Conservation (phyloP, 2,888 invertebrate species). For the Cheilosia scutellata region DNA sequence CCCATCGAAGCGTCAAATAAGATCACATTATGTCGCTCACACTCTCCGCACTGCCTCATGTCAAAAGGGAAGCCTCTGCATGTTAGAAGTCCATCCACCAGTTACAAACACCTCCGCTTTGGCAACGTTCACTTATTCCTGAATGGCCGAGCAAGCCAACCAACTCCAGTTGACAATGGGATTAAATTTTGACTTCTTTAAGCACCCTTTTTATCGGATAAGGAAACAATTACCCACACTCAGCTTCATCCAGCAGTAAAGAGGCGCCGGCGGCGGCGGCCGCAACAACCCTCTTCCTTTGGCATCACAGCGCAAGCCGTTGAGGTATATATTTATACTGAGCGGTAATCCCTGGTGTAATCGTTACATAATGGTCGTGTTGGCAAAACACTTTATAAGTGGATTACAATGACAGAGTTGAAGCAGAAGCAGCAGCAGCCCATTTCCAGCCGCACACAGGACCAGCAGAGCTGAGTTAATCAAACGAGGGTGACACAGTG, state of each 20-base stretch:
- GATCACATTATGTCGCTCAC: conserved; percentile 62
- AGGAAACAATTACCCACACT: conserved; percentile 75
- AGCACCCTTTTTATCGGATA: conserved; percentile 76
- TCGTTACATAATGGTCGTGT: conserved; percentile 76
- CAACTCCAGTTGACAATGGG: conserved; percentile 72
- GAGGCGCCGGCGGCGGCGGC: neutral
- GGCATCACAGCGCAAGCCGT: conserved; percentile 42
- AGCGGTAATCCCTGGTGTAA: conserved; percentile 73
- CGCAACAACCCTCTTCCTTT: conserved; percentile 45
- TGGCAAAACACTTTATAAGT: conserved; percentile 76
- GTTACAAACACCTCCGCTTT: conserved; percentile 1
- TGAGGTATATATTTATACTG: conserved; percentile 4
- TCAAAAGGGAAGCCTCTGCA: conserved; percentile 60
- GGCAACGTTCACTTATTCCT: neutral
- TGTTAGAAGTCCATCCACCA: conserved; percentile 66
- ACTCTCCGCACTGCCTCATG: conserved; percentile 27
- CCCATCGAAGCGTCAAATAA: conserved; percentile 75
- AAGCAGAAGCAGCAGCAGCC: conserved; percentile 45
- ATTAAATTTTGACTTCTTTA: conserved; percentile 76
- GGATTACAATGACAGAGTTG: conserved; percentile 71
- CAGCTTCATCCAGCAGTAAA: conserved; percentile 28
- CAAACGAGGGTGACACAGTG: conserved; percentile 63
- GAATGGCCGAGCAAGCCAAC: conserved; percentile 14
- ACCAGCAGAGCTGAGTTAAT: conserved; percentile 44
- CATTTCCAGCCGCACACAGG: conserved; percentile 55